Evolutionary conservation across 2,888 invertebrate genomes (phyloP).

Genomic region (Euclidia mi): DNA sequence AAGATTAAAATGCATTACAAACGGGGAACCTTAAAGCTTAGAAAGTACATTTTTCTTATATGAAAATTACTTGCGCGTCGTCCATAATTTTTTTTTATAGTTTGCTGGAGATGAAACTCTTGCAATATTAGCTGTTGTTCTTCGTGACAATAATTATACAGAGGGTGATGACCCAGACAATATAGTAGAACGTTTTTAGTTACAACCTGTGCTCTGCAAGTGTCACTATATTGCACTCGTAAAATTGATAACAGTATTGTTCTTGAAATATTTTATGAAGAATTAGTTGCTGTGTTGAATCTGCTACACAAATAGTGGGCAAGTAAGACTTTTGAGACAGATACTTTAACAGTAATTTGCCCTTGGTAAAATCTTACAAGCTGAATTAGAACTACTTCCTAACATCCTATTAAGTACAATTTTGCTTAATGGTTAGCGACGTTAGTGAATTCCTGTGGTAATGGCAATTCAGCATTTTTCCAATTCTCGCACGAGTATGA

Average conservation of each 20-base stretch:
- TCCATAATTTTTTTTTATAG: not conserved
- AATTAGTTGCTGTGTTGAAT: too few relatives aligned
- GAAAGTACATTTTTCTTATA: slow-evolving; percentile 5
- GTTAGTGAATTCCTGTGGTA: too few relatives aligned
- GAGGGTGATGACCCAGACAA: slow-evolving; percentile 27
- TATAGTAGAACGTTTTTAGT: slow-evolving; percentile 39
- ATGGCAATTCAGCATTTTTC: too few relatives aligned
- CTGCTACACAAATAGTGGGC: too few relatives aligned
- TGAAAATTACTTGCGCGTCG: slow-evolving; percentile 5
- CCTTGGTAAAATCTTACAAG: too few relatives aligned
- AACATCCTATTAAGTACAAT: too few relatives aligned
- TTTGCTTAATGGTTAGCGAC: too few relatives aligned
- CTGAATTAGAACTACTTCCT: too few relatives aligned
- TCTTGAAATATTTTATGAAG: slow-evolving; percentile 14
- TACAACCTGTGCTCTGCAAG: slow-evolving; percentile 39
- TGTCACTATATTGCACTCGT: slow-evolving; percentile 41
- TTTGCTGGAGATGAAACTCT: slow-evolving; percentile 2
- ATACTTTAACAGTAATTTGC: too few relatives aligned
- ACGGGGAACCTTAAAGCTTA: slow-evolving; percentile 3
- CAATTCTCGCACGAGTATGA: too few relatives aligned
- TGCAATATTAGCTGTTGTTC: slow-evolving; percentile 16
- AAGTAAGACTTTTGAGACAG: too few relatives aligned
- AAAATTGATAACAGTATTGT: slow-evolving; percentile 24
- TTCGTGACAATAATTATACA: slow-evolving; percentile 18
- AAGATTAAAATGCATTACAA: slow-evolving; percentile 35